These are phyloP conservation scores for Tiaroga cobitis DNA, from an alignment of 2,797 vertebrate genomes.

Conservation along the genomic window DNA sequence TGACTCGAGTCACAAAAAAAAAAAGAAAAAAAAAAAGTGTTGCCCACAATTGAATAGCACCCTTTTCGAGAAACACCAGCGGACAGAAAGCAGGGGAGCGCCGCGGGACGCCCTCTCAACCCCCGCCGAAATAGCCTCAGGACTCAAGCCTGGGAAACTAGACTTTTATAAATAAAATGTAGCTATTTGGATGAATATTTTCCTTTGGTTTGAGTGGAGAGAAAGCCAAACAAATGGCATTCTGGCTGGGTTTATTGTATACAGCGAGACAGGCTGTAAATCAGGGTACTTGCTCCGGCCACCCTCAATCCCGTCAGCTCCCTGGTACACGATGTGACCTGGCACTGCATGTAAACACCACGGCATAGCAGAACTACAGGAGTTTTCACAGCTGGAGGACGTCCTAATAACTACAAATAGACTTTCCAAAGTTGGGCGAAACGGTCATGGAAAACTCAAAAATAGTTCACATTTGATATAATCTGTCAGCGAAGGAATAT, in stretches of 20 bases:
- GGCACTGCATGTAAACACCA: slow-evolving; percentile 15
- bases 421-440: not conserved
- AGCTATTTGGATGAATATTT: slow-evolving; percentile 27
- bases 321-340: slow-evolving; percentile 32
- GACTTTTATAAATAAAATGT: slow-evolving; percentile 40
- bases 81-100: not conserved
- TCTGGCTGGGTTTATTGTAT: slow-evolving; percentile 43
- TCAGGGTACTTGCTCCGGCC: slow-evolving; percentile 9
- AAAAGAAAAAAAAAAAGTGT: not conserved
- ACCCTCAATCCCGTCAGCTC: slow-evolving; percentile 16
- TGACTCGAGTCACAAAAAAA: not conserved
- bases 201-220: slow-evolving; percentile 40
- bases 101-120: not conserved
- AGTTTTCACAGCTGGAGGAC: not conserved
- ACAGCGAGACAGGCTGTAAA: slow-evolving; percentile 37
- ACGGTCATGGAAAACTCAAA: slow-evolving; percentile 3
- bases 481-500: not conserved
- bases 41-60: not conserved
- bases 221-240: slow-evolving; percentile 44
- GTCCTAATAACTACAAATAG: slow-evolving; percentile 15
- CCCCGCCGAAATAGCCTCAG: not conserved
- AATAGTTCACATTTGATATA: not conserved
- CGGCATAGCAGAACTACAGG: not conserved
- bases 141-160: slow-evolving; percentile 19
- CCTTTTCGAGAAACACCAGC: slow-evolving; percentile 14